phyloP scores from a whole-genome alignment of 2,888 invertebrate genomes.

The Drosophila yooni region DNA sequence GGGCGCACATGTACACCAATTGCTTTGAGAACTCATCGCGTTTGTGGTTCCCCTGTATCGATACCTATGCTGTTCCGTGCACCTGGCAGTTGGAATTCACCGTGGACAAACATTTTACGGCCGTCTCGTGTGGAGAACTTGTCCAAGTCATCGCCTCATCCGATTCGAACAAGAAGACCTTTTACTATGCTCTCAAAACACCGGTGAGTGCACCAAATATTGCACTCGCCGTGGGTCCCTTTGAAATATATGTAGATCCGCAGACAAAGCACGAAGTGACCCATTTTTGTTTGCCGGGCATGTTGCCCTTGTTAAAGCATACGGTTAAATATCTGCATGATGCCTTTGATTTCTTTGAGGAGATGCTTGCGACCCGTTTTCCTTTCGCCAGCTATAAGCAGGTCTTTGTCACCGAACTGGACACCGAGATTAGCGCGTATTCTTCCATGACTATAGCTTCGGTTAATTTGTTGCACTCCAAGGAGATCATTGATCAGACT shows the following conservation, averaged over 20 bases:
- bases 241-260: conserved; percentile 98
- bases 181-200: conserved; percentile 94
- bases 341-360: conserved; percentile 99
- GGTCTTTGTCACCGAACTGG: conserved; percentile 98
- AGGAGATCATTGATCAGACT: conserved; percentile 96
- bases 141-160: conserved; percentile 96
- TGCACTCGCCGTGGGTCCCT: conserved; percentile 97
- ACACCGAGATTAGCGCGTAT: conserved; percentile 94
- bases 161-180: conserved; percentile 95
- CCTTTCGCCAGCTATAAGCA: conserved; percentile 99
- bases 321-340: conserved; percentile 97
- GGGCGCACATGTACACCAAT: conserved; percentile 96
- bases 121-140: conserved; percentile 97
- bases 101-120: conserved; percentile 96
- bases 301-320: conserved; percentile 94
- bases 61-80: conserved; percentile 97
- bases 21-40: conserved; percentile 95
- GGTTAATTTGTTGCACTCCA: conserved; percentile 95
- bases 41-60: conserved; percentile 99
- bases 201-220: conserved; percentile 99
- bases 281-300: conserved; percentile 96
- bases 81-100: conserved; percentile 99
- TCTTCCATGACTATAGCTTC: conserved; percentile 97
- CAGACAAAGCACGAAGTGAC: conserved; percentile 98
- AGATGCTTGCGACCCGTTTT: conserved; percentile 95